phyloP scores from a whole-genome alignment of 2,888 invertebrate genomes.

The Colostygia pectinataria region DNA sequence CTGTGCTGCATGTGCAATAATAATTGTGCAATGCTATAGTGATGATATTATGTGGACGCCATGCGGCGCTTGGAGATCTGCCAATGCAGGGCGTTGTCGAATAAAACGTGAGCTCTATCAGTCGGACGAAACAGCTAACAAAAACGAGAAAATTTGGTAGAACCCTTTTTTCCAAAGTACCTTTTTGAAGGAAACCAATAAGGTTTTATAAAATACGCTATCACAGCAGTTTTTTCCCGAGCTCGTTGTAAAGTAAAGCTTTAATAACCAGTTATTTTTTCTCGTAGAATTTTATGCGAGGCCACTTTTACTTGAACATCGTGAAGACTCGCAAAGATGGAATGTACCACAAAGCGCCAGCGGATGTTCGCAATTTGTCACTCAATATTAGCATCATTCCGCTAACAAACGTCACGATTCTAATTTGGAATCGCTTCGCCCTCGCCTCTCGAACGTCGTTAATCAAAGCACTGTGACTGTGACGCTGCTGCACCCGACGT shows the following conservation, averaged over 20 bases:
- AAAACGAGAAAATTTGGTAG: constrained; percentile 1
- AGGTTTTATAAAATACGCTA: neutral
- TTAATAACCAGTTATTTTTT: neutral
- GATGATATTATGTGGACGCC: constrained; percentile 49
- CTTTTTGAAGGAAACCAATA: constrained; percentile 1
- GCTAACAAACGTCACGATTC: constrained; percentile 39
- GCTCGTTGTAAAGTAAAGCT: neutral
- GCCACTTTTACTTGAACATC: constrained; percentile 9
- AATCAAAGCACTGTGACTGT: constrained; percentile 35
- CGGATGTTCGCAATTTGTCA: constrained; percentile 42
- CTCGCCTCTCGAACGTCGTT: constrained; percentile 35
- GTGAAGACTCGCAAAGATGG: constrained; percentile 14
- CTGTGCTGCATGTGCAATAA: constrained; percentile 36
- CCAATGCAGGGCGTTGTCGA: constrained; percentile 59
- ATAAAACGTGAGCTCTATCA: constrained; percentile 54
- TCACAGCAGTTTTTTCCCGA: neutral
- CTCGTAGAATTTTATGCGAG: constrained; percentile 6
- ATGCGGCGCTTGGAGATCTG: constrained; percentile 64
- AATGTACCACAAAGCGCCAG: constrained; percentile 34
- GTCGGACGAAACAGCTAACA: constrained; percentile 52
- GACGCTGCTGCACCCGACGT: constrained; percentile 37
- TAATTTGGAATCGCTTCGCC: constrained; percentile 39
- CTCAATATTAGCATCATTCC: constrained; percentile 33
- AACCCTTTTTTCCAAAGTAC: neutral
- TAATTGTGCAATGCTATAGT: constrained; percentile 41